A percentile compares a stretch with the other conserved stretches of the same genome.
Conservation (phyloP, 2,888 invertebrate species). For the Apotomis capreana region DNA sequence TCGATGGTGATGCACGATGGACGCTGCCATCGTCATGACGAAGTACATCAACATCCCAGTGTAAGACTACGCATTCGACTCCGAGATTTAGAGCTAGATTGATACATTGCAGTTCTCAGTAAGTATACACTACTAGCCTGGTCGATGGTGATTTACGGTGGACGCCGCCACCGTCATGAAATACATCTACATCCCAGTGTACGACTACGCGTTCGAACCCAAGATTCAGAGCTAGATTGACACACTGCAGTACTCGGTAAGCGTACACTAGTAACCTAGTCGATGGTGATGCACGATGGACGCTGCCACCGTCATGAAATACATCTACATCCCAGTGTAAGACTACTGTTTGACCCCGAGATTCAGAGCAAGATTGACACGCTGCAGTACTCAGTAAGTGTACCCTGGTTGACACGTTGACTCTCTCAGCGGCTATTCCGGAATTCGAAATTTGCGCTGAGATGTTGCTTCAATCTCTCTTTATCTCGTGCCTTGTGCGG, state of each 20-base stretch:
- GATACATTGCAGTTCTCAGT: constrained; percentile 67
- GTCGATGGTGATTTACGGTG: constrained; percentile 54
- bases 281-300: constrained; percentile 57
- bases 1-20: constrained; percentile 67
- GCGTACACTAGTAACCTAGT: constrained; percentile 32
- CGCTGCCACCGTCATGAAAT: constrained; percentile 47
- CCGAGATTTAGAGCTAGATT: constrained; percentile 68
- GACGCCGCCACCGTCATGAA: constrained; percentile 51
- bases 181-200: constrained; percentile 61
- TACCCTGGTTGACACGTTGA: no score
- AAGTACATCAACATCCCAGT: constrained; percentile 65
- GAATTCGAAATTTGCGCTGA: no score
- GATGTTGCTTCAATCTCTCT: no score
- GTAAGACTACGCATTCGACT: constrained; percentile 57
- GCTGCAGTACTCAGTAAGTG: constrained; percentile 65
- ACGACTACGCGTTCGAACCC: constrained; percentile 58
- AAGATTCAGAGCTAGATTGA: constrained; percentile 71
- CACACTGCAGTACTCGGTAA: constrained; percentile 64
- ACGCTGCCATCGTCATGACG: constrained; percentile 52
- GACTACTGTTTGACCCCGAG: constrained; percentile 64
- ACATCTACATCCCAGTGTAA: constrained; percentile 61
- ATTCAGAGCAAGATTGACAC: constrained; percentile 66
- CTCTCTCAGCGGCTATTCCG: no score
- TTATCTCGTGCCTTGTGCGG: no score
- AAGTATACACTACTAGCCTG: constrained; percentile 45